These are phyloP conservation scores for Strigamia transsilvanica DNA, from an alignment of 2,888 invertebrate genomes.

Conservation along the genomic window DNA sequence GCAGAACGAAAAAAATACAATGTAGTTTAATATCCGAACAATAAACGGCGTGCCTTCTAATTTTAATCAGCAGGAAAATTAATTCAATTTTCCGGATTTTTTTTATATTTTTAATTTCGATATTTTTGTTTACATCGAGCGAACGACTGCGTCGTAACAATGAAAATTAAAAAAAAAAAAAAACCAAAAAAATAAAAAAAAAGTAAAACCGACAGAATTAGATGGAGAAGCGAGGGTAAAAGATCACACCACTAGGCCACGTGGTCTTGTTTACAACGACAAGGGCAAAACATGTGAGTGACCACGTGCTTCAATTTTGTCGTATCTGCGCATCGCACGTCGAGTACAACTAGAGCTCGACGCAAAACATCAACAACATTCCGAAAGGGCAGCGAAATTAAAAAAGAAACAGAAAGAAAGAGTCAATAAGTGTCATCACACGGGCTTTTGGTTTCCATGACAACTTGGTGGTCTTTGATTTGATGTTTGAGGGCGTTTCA, in stretches of 20 bases:
- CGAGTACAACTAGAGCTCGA: background rate
- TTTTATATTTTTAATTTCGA: background rate
- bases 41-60: background rate
- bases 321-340: background rate
- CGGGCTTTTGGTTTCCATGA: conserved; percentile 2
- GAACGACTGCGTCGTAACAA: background rate
- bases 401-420: background rate
- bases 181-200: background rate
- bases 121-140: too few relatives aligned
- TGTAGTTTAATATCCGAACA: background rate
- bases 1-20: conserved; percentile 12
- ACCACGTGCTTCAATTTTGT: background rate
- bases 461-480: background rate
- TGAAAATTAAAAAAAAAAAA: background rate
- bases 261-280: conserved; percentile 30
- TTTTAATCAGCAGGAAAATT: background rate
- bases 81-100: background rate
- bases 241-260: conserved; percentile 18
- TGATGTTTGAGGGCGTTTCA: conserved; percentile 11
- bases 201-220: background rate
- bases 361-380: background rate
- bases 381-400: background rate
- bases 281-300: conserved; percentile 4
- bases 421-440: background rate
- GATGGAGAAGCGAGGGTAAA: background rate